Conservation (phyloP, 2,797 vertebrate species). For the Phataginus tetradactyla region DNA sequence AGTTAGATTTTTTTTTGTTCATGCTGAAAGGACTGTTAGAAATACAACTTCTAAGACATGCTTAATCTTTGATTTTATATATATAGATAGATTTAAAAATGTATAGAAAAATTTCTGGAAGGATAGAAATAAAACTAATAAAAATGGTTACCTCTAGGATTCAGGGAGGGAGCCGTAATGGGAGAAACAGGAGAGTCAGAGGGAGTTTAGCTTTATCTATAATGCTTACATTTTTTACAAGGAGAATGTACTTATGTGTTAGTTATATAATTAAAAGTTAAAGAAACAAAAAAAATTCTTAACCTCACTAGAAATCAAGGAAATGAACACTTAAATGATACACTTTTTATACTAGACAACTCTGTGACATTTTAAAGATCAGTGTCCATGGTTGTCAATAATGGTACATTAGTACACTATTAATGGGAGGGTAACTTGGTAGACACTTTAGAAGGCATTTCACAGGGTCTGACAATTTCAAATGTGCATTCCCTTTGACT, state of each 20-base stretch:
- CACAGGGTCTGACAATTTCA: not conserved
- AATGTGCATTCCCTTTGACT: not conserved
- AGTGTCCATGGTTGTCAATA: not conserved
- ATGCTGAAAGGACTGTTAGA: slow-evolving; percentile 4
- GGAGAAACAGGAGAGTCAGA: not conserved
- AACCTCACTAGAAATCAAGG: not conserved
- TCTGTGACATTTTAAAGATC: not conserved
- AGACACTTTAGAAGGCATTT: slow-evolving; percentile 26
- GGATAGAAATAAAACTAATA: not conserved
- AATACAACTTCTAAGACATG: not conserved
- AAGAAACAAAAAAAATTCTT: not conserved
- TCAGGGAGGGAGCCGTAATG: not conserved
- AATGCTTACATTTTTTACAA: slow-evolving; percentile 38
- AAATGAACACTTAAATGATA: slow-evolving; percentile 1
- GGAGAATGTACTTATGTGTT: not conserved
- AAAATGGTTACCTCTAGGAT: not conserved
- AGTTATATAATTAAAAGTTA: slow-evolving; percentile 21
- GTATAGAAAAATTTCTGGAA: slow-evolving; percentile 15
- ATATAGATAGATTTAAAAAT: not conserved
- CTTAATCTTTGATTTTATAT: not conserved
- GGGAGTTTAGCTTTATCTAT: not conserved
- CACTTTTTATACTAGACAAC: not conserved
- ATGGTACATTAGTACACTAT: not conserved
- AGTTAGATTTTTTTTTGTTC: not conserved
- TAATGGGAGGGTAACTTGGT: not conserved